Evolutionary conservation across 2,888 invertebrate genomes (phyloP).

Genomic region (Halocaridina rubra): DNA sequence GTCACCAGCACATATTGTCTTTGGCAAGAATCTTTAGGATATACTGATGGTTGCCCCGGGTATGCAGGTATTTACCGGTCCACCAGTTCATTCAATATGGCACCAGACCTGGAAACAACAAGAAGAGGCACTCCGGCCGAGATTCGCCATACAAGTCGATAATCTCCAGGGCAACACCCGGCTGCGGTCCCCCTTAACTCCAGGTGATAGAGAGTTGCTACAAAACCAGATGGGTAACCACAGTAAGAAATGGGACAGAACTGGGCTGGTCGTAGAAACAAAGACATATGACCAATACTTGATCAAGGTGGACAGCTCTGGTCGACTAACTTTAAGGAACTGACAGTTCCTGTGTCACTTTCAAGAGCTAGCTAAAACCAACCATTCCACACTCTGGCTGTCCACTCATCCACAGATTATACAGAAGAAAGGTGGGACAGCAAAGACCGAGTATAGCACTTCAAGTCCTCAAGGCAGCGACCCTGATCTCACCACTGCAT

Average conservation of each 20-base stretch:
- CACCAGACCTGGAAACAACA: background rate
- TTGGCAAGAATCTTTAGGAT: no score
- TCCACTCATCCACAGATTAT: no score
- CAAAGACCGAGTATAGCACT: no score
- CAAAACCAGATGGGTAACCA: background rate
- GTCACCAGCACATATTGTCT: constrained; percentile 1
- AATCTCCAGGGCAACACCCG: background rate
- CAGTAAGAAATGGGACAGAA: background rate
- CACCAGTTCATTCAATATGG: background rate
- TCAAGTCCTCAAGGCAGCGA: background rate
- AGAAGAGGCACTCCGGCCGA: background rate
- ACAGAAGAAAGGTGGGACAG: no score
- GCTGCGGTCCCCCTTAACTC: background rate
- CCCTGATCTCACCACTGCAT: no score
- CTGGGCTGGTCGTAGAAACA: background rate
- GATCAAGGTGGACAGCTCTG: background rate
- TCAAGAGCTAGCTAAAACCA: no score
- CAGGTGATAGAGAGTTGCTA: no score
- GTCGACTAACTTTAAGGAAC: background rate
- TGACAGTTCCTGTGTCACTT: background rate
- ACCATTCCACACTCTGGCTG: no score
- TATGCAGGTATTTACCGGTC: constrained; percentile 5
- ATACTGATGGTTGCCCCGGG: no score
- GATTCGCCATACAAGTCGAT: constrained; percentile 17
- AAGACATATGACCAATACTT: no score